Base-by-base conservation (phyloP, 2,113 vertebrate genomes). In the Phrynosoma blainvillii region DNA sequence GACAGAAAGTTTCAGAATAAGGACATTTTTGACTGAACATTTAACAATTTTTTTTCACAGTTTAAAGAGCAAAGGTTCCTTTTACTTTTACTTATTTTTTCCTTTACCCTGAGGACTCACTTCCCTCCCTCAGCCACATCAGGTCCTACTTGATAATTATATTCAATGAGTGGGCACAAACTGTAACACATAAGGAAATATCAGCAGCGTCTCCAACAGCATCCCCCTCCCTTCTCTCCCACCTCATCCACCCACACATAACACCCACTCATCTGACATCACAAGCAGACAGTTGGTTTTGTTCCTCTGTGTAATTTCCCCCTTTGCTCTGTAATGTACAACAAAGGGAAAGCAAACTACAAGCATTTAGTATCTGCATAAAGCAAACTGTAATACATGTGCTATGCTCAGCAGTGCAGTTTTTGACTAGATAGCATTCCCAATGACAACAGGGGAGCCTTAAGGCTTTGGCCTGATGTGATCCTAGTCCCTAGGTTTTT, bases 191-290 rank as follows among this genome's bases (percentile, higher is more conserved):
- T 47, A 68, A 90, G 56, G n/a, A 14, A 90, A 77, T 10, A 40
- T 66, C 25, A 90, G 85, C 81, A 88, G 1, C 59, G 92, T 79
- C 70, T 89, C 90, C 90, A 90, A 54, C 85, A 93, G 92, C 86
- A 88, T 84, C 94, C 87, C 85, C 87, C 85, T n/a, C 82, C 78
- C 18, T 5, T 8, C 42, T 6, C 42, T 52, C 75, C 74, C 75
- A 47, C 88, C 83, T 93, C 76, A 84, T 62, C 79, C 54, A 89
- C 92, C 90, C 83, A 91, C 88, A 0, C 18, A 0, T 1, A 85
- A 90, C 88, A 79, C 90, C 85, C 82, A 90, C 88, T n/a, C 13
- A 54, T 92, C 59, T 91, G 84, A 89, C 81, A 92, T 88, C 84
- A 85, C 9, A 32, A 88, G 40, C 76, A 85, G 73, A 52, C 2